These are phyloP conservation scores for Nannoperca australis DNA, from an alignment of 2,797 vertebrate species.

Conservation along the genomic window DNA sequence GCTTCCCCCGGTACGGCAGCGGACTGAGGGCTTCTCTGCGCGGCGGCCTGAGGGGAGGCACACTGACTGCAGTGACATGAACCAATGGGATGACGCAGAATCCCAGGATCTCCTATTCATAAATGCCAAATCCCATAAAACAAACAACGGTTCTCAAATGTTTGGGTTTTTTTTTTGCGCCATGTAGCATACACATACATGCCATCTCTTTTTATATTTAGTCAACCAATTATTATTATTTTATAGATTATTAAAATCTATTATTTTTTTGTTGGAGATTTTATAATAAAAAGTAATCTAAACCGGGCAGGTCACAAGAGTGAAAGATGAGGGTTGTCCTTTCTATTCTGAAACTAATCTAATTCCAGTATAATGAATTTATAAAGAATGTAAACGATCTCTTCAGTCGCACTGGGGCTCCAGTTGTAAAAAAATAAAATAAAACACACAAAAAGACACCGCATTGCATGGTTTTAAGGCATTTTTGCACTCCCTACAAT, in stretches of 20 bases:
- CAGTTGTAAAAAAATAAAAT: neutral
- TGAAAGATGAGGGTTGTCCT: neutral
- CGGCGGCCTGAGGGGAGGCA: constrained; percentile 59
- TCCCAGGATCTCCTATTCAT: constrained; percentile 70
- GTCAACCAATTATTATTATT: neutral
- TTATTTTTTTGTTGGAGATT: neutral
- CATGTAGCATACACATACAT: neutral
- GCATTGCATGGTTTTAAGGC: neutral
- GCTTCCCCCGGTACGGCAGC: constrained; percentile 32
- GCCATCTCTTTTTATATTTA: neutral
- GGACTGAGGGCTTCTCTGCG: constrained; percentile 31
- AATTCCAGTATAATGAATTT: neutral
- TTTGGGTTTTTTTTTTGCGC: constrained; percentile 1
- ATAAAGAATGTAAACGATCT: neutral
- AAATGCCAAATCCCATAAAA: constrained; percentile 28
- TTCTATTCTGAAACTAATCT: neutral
- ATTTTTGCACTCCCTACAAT: neutral
- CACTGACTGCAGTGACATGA: constrained; percentile 77
- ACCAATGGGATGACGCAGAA: constrained; percentile 78
- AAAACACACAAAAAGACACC: neutral
- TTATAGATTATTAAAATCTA: too few relatives aligned
- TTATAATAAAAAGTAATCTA: neutral
- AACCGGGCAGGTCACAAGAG: neutral
- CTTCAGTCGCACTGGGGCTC: neutral
- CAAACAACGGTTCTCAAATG: neutral